Conservation (phyloP, 23 tunicate genomes). For the Trididemnum miniatum region DNA sequence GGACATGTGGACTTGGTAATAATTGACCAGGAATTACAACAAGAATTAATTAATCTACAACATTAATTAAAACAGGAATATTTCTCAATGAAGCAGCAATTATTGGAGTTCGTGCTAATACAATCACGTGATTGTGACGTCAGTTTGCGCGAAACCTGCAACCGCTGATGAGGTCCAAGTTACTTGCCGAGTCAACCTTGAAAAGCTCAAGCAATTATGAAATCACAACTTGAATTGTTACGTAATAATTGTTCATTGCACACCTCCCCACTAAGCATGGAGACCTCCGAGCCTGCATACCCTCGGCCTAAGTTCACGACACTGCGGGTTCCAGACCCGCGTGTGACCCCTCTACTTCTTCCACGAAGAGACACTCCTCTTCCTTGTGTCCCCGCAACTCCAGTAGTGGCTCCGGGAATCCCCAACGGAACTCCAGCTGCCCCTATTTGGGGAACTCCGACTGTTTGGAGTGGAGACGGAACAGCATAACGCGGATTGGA, state of each 20-base stretch:
- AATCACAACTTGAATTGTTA: neutral
- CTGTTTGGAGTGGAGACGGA: constrained; percentile 36
- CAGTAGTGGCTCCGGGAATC: constrained; percentile 93
- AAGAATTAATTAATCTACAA: too few relatives aligned
- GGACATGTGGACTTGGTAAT: too few relatives aligned
- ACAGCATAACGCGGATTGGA: constrained; percentile 56
- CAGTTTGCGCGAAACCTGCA: neutral
- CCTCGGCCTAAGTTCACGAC: constrained; percentile 73
- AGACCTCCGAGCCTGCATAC: constrained; percentile 57
- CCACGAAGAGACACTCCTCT: constrained; percentile 50
- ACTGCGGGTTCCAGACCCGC: constrained; percentile 40
- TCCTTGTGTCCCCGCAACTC: constrained; percentile 54
- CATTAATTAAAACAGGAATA: too few relatives aligned
- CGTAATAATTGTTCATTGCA: constrained; percentile 61
- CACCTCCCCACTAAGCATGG: constrained; percentile 85
- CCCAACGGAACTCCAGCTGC: constrained; percentile 98
- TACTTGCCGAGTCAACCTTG: too few relatives aligned
- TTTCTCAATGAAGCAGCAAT: neutral
- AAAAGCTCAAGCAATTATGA: too few relatives aligned
- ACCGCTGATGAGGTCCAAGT: too few relatives aligned
- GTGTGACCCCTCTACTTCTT: constrained; percentile 53
- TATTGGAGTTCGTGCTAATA: neutral
- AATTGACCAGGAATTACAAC: too few relatives aligned
- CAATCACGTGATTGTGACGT: constrained; percentile 1
- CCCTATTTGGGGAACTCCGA: constrained; percentile 75